Base-by-base conservation (phyloP, 2,888 invertebrate species). In the Dolomedes plantarius region DNA sequence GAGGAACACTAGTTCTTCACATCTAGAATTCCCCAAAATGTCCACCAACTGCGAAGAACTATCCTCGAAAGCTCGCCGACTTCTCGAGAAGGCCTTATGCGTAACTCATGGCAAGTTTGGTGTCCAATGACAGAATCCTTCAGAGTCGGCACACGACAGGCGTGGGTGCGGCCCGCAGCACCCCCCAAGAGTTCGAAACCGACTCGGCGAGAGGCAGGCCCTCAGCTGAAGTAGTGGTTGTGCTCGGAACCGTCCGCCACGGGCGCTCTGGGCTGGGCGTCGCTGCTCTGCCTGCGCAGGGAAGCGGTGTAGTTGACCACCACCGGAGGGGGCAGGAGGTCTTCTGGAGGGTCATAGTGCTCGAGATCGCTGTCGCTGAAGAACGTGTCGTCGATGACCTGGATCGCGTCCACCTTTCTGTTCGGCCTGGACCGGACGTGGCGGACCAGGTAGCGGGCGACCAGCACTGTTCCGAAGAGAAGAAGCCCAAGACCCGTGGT, bases 341-440 rank as follows among this genome's bases (percentile, higher is more conserved):
- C 19, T 0, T 65, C 50, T 0, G 77, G 50, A 16, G 83, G 74
- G 0, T 74, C 78, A 46, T 27, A 74, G 13, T 86, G 78, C 16
- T 86, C 85, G 11, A 86, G 29, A 27, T 79, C 85, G 27, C 79
- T 78, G 62, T 86, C 85, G 29, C 79, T 75, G 68, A 86, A 75
- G 46, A 86, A 86, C 5, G 65, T 74, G n/a, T 74, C 78, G 2
- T 86, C 85, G 0, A 62, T n/a, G 0, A 68, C 68, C 0, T 83
- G 72, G 0, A 62, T 16, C 2, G 69, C 13, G 39, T 7, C 36
- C 23, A 39, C 6, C 19, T 7, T 23, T 19, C 28, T 41, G 50
- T n/a, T 64, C n/a, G n/a, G 64, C 2, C 72, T 29, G 28, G 29
- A 27, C n/a, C 50, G 71, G 32, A 74, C 41, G 36, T 73, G 56